Conservation (phyloP, 2,888 invertebrate species). For the Agrotis ipsilon region DNA sequence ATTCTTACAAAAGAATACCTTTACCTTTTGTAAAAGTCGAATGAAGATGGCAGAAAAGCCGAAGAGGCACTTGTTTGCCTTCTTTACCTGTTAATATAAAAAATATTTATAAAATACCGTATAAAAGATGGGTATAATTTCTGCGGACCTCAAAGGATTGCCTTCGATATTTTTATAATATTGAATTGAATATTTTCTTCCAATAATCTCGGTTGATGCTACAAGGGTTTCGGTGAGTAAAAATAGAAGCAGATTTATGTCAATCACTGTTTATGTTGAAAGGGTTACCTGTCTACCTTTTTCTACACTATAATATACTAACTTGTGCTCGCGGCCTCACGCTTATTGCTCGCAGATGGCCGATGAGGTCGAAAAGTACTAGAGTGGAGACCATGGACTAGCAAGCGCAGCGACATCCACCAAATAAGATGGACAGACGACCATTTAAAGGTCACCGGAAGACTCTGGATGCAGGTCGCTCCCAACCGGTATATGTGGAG, state of each 20-base stretch:
- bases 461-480: too few species aligned
- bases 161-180: conserved; percentile 31
- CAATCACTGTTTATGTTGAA: neutral
- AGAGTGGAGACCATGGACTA: too few species aligned
- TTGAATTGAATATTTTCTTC: conserved; percentile 23
- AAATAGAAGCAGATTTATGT: neutral
- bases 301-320: too few species aligned
- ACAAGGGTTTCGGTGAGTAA: neutral
- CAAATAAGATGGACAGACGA: too few species aligned
- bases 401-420: too few species aligned
- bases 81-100: conserved; percentile 16
- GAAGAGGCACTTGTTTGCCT: conserved; percentile 24
- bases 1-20: conserved; percentile 15
- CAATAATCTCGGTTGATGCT: neutral
- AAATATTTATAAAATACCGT: conserved; percentile 45
- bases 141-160: conserved; percentile 44
- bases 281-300: neutral
- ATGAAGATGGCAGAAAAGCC: conserved; percentile 31
- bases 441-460: too few species aligned
- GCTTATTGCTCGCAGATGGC: too few species aligned
- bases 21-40: neutral
- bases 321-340: too few species aligned
- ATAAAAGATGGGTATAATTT: conserved; percentile 30
- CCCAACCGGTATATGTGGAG: too few species aligned
- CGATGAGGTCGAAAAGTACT: too few species aligned